Percentiles rank a stretch among this genome's conserved stretches.
Conservation (phyloP, 2,113 vertebrate genomes). For the Anolis sagrei region DNA sequence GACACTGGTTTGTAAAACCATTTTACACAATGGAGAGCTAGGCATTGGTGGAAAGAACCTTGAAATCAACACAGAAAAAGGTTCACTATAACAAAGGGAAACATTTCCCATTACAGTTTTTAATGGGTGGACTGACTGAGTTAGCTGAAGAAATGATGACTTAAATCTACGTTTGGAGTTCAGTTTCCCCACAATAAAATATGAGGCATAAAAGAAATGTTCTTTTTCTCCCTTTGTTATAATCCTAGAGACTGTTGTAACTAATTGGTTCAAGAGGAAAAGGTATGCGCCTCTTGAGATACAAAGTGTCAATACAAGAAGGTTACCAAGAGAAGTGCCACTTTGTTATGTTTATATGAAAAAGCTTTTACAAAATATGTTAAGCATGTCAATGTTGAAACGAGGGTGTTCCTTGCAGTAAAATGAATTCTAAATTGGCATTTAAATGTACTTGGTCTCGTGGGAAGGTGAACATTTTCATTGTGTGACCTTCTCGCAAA, state of each 20-base stretch:
- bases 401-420: no score
- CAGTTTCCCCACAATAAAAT: not conserved
- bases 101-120: not conserved
- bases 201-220: not conserved
- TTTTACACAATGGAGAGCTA: not conserved
- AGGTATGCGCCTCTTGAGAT: not conserved
- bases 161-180: not conserved
- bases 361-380: no score
- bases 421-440: no score
- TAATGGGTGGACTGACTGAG: not conserved
- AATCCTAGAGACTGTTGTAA: not conserved
- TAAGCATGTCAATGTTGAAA: no score
- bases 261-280: not conserved
- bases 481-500: no score
- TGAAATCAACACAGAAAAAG: not conserved
- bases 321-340: no score
- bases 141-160: not conserved
- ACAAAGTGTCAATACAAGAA: no score
- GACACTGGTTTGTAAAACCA: not conserved
- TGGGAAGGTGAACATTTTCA: no score
- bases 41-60: not conserved
- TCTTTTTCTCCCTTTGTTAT: not conserved
- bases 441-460: no score
- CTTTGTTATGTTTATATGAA: no score
- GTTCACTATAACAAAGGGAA: not conserved